A percentile compares a stretch with the other conserved stretches of the same genome.
Conservation (phyloP, 2,888 invertebrate species). For the Pediacus dermestoides region DNA sequence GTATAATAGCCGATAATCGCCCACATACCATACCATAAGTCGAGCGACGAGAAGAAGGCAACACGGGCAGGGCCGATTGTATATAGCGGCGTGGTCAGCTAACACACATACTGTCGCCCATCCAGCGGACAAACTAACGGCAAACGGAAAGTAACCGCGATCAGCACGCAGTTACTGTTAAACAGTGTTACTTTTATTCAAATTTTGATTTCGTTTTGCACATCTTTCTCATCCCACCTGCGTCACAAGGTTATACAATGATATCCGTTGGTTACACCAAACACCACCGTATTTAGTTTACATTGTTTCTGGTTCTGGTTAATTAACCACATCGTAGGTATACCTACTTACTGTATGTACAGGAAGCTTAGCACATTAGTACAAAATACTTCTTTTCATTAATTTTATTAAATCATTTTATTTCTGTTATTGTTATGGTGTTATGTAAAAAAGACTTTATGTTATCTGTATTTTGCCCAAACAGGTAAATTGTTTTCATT, state of each 20-base stretch:
- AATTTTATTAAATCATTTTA: too few species aligned
- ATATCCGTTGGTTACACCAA: too few species aligned
- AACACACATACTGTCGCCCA: conserved; percentile 37
- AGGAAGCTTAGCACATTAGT: too few species aligned
- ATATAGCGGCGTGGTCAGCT: conserved; percentile 36
- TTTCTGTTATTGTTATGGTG: too few species aligned
- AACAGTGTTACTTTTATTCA: conserved; percentile 45
- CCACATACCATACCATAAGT: conserved; percentile 12
- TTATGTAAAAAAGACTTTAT: too few species aligned
- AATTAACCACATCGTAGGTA: too few species aligned
- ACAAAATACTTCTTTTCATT: too few species aligned
- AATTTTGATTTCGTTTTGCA: conserved; percentile 47
- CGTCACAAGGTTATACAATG: conserved; percentile 37
- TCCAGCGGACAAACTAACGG: conserved; percentile 38
- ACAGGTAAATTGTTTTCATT: too few species aligned
- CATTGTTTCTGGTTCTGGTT: too few species aligned
- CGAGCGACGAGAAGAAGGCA: not conserved
- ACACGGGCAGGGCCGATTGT: not conserved
- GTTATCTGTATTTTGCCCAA: too few species aligned
- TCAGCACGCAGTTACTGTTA: conserved; percentile 32
- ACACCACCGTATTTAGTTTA: too few species aligned
- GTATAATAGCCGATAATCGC: conserved; percentile 12
- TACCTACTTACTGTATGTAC: too few species aligned
- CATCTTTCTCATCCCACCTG: conserved; percentile 15
- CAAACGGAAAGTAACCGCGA: conserved; percentile 41